Evolutionary conservation across 2,797 vertebrate species (phyloP).

Genomic region (Columba guinea): DNA sequence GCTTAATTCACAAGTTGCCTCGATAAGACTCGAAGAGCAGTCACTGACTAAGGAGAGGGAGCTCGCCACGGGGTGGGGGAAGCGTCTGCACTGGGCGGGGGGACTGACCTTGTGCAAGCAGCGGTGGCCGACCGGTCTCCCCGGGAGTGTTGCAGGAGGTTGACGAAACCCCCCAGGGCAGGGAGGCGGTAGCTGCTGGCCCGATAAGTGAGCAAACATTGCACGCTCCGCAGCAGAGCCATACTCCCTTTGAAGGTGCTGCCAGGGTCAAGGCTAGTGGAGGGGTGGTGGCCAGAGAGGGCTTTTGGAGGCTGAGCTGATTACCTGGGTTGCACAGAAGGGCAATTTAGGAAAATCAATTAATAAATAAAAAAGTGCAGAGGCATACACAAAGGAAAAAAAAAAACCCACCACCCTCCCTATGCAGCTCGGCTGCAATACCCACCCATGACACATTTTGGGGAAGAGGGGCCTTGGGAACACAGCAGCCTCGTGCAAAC

Average conservation of each 20-base stretch:
- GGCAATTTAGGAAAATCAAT: background rate
- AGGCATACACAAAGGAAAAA: background rate
- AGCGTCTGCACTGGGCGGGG: fast-evolving
- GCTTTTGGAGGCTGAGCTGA: background rate
- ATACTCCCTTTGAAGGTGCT: conserved; percentile 77
- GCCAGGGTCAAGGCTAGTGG: conserved; percentile 70
- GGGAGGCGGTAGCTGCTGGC: conserved; percentile 48
- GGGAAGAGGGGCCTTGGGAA: background rate
- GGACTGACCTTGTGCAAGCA: conserved; percentile 50
- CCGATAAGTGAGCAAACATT: conserved; percentile 75
- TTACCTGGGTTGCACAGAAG: conserved; percentile 24
- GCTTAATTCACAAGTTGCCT: background rate
- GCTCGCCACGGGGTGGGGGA: fast-evolving
- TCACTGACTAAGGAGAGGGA: background rate
- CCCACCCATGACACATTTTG: background rate
- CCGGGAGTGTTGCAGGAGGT: conserved; percentile 20
- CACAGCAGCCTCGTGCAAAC: background rate
- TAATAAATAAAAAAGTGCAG: background rate
- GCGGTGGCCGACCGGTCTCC: background rate
- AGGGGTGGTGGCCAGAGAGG: conserved; percentile 41
- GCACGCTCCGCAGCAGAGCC: conserved; percentile 67
- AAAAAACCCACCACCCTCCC: background rate
- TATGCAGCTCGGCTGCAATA: background rate
- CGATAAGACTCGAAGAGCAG: background rate
- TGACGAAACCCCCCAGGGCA: conserved; percentile 67